Conservation (phyloP, 1,140 invertebrate species). For the Drosophila orosa region DNA sequence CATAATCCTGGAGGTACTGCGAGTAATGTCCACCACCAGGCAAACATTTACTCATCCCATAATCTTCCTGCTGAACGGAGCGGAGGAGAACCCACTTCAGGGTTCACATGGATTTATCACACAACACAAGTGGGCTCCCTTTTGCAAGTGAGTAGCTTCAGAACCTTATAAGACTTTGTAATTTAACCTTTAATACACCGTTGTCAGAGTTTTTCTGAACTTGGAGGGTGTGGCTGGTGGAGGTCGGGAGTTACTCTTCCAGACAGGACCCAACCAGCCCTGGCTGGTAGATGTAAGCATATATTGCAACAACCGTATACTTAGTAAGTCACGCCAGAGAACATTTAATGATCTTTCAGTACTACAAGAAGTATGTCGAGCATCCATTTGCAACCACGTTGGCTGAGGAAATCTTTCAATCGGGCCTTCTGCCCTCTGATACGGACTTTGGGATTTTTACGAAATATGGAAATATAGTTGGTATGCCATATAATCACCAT, state of each 20-base stretch:
- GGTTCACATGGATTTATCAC: slow-evolving; percentile 92
- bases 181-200: slow-evolving; percentile 88
- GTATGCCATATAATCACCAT: neutral
- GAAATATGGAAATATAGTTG: slow-evolving; percentile 86
- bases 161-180: slow-evolving; percentile 61
- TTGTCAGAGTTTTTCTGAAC: slow-evolving; percentile 92
- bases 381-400: slow-evolving; percentile 92
- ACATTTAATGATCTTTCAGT: slow-evolving; percentile 84
- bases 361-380: slow-evolving; percentile 91
- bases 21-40: slow-evolving; percentile 51
- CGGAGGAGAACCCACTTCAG: slow-evolving; percentile 86
- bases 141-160: slow-evolving; percentile 80
- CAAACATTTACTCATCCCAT: slow-evolving; percentile 81
- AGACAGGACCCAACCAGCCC: slow-evolving; percentile 94
- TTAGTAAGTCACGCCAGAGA: slow-evolving; percentile 82
- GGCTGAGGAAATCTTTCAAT: slow-evolving; percentile 93
- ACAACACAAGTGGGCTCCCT: slow-evolving; percentile 89
- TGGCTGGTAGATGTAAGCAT: slow-evolving; percentile 91
- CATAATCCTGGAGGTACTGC: slow-evolving; percentile 94
- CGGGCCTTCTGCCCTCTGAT: slow-evolving; percentile 93
- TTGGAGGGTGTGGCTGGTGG: slow-evolving; percentile 97
- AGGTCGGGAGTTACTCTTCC: slow-evolving; percentile 96
- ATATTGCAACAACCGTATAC: slow-evolving; percentile 7
- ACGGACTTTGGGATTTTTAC: slow-evolving; percentile 94
- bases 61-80: slow-evolving; percentile 95